These are phyloP conservation scores for Diachrysia chrysitis DNA, from an alignment of 2,888 invertebrate genomes.

Conservation along the genomic window DNA sequence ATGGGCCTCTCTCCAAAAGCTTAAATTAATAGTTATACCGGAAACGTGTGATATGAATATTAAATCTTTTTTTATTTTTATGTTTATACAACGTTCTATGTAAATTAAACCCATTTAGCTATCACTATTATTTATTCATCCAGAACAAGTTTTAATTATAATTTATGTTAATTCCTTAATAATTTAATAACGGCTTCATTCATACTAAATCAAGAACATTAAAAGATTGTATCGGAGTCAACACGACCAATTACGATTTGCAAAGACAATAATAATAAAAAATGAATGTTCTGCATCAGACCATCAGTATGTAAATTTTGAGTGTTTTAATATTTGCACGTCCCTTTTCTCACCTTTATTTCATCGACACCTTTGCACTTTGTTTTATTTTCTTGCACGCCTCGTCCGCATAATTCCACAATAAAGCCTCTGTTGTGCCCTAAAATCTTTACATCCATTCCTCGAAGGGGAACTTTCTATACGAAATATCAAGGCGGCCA, in stretches of 20 bases:
- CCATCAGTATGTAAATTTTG: neutral
- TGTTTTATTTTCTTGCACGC: conserved; percentile 85
- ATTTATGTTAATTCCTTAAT: conserved; percentile 2
- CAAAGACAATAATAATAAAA: conserved; percentile 6
- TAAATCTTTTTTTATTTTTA: no score
- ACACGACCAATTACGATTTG: conserved; percentile 4
- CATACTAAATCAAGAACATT: conserved; percentile 1
- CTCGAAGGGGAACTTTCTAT: conserved; percentile 83
- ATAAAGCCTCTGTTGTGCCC: conserved; percentile 80
- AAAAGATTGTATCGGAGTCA: conserved; percentile 1
- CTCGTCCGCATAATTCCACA: conserved; percentile 81
- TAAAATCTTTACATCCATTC: conserved; percentile 76
- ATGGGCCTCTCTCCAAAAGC: no score
- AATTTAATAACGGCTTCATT: neutral
- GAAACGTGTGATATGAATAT: conserved; percentile 4
- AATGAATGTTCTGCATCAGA: neutral
- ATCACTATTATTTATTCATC: conserved; percentile 1
- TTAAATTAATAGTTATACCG: neutral
- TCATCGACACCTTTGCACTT: conserved; percentile 81
- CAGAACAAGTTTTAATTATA: conserved; percentile 1
- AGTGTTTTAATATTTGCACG: conserved; percentile 19
- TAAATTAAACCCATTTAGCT: neutral
- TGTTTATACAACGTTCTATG: no score
- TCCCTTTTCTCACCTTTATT: conserved; percentile 72
- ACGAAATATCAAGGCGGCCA: conserved; percentile 82